These are phyloP conservation scores for Anastatus disparis DNA, from an alignment of 1,140 invertebrate genomes.

Conservation along the genomic window DNA sequence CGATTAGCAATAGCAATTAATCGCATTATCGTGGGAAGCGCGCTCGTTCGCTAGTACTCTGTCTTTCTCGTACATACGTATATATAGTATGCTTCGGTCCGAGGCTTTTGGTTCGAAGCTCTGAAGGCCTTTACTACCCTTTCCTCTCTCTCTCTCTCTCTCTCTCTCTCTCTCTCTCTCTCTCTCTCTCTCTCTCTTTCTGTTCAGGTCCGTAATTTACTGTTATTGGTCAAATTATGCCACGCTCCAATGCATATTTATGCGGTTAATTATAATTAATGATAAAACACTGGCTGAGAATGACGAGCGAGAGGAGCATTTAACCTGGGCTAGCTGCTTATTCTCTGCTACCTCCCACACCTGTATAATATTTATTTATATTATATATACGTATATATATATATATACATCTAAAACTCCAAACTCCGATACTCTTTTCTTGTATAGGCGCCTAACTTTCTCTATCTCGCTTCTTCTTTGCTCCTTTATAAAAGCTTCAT, in stretches of 20 bases:
- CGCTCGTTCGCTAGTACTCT: slow-evolving; percentile 8
- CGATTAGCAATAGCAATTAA: slow-evolving; percentile 69
- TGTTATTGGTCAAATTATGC: slow-evolving; percentile 68
- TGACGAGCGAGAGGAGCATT: slow-evolving; percentile 58
- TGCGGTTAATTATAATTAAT: slow-evolving; percentile 68
- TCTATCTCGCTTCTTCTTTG: slow-evolving; percentile 7
- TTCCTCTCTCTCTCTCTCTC: too few relatives aligned
- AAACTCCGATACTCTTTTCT: too few relatives aligned
- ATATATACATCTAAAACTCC: too few relatives aligned
- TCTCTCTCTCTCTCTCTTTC: too few relatives aligned
- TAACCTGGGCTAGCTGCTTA: slow-evolving; percentile 37
- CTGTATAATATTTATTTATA: too few relatives aligned
- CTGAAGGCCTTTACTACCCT: too few relatives aligned
- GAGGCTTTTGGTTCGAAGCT: too few relatives aligned
- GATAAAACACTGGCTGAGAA: slow-evolving; percentile 64
- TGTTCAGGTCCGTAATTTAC: slow-evolving; percentile 67
- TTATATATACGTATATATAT: too few relatives aligned
- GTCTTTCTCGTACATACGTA: too few relatives aligned
- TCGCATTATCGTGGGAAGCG: slow-evolving; percentile 62
- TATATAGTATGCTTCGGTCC: too few relatives aligned
- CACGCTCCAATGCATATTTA: slow-evolving; percentile 67
- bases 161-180: too few relatives aligned
- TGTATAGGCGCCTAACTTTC: too few relatives aligned
- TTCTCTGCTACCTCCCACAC: background rate
- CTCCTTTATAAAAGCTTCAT: slow-evolving; percentile 8